These are phyloP conservation scores for Erynnis tages DNA, from an alignment of 2,888 invertebrate genomes.

Conservation along the genomic window DNA sequence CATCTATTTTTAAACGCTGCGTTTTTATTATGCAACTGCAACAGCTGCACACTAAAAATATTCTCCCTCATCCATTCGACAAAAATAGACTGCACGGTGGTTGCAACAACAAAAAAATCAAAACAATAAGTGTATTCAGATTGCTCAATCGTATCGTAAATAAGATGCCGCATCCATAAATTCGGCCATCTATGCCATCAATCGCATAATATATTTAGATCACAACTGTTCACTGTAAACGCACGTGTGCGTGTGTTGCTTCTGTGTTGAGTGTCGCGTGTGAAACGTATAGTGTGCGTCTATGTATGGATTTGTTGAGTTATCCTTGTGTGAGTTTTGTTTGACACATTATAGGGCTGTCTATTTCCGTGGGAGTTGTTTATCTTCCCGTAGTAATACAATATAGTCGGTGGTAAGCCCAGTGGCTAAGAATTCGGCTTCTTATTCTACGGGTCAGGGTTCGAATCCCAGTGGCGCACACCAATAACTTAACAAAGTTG, in stretches of 20 bases:
- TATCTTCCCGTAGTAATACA: slow-evolving; percentile 65
- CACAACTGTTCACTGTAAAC: slow-evolving; percentile 26
- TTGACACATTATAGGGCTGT: slow-evolving; percentile 55
- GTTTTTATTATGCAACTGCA: too few species aligned
- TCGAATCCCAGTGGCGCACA: too few species aligned
- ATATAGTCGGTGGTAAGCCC: too few species aligned
- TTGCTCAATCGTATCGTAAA: slow-evolving; percentile 9
- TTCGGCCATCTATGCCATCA: slow-evolving; percentile 33
- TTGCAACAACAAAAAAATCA: slow-evolving; percentile 23
- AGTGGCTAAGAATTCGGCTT: too few species aligned
- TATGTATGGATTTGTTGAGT: not conserved
- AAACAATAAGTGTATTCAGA: slow-evolving; percentile 9
- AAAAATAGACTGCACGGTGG: not conserved
- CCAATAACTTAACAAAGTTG: too few species aligned
- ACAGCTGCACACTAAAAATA: too few species aligned
- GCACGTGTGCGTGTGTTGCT: slow-evolving; percentile 23
- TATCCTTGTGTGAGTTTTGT: slow-evolving; percentile 7
- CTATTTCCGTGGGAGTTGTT: slow-evolving; percentile 51
- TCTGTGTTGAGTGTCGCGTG: slow-evolving; percentile 16
- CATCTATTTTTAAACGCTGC: too few species aligned
- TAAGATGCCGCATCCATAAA: slow-evolving; percentile 45
- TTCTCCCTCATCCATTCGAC: not conserved
- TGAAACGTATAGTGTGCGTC: not conserved
- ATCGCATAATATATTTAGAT: slow-evolving; percentile 50
- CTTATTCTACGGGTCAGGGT: too few species aligned